Evolutionary conservation across 2,888 invertebrate genomes (phyloP), one percentile per base, ranked within the genome.

Genomic region (Ochropacha duplaris): DNA sequence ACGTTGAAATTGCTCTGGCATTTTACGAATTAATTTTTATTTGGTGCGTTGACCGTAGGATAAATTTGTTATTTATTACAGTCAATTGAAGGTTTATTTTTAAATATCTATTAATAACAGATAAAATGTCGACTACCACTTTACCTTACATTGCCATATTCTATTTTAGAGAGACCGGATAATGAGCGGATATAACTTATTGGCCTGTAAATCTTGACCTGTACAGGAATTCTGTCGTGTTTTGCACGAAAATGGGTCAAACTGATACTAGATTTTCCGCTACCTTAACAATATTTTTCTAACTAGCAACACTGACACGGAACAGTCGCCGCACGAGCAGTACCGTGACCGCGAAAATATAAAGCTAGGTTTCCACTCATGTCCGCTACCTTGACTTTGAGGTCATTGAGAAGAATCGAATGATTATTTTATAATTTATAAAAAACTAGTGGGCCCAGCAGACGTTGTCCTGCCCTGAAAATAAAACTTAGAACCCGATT

Each of bases 291-390:
- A 56, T 70, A 72, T 69, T 71, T 76, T 76, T 73, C 65, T 49
- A 62, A 52, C 64, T 56, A 56, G 61, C 60, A 64, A 66, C 69
- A 62, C 61, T 69, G 73, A 72, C 69, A 69, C 65, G 64, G 67
- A 68, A 63, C 64, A 54, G 62, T 60, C 62, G 55, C 58, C 57
- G 57, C 59, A 61, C 52, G 64, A 62, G 56, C 51, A 55, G 61
- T 58, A 62, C 54, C 59, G 58, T 66, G 60, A 63, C 58, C 57
- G 58, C 59, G 55, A 59, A 57, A 49, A 55, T 56, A 57, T 57
- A 57, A 56, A 57, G 65, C 57, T 52, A 50, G 56, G 12, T 14
- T 56, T 49, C 51, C 59, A 51, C 16, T 31, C 2, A n/a, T 22
- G 16, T 16, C n/a, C 22, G 14, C 22, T n/a, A 0, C n/a, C 22